A percentile compares a stretch with the other conserved stretches of the same genome.
These are phyloP conservation scores for Oncorhynchus mykiss DNA, from an alignment of 2,113 vertebrate species.

Conservation along the genomic window DNA sequence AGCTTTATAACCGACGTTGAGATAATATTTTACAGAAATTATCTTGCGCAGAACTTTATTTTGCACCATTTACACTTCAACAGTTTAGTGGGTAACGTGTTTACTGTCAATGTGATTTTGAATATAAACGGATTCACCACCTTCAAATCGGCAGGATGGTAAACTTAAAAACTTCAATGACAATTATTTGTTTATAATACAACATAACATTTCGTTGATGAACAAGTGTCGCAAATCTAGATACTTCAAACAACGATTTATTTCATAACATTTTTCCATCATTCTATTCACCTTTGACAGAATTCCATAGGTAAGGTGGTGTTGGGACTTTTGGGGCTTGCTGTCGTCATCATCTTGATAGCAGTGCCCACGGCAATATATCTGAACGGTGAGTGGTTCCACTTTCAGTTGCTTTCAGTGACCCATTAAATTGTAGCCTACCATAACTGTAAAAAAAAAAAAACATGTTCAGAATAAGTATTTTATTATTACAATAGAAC, in stretches of 20 bases:
- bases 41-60: conserved; percentile 5
- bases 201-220: neutral
- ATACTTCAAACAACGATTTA: neutral
- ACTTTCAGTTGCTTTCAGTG: neutral
- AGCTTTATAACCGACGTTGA: conserved; percentile 61
- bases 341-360: conserved; percentile 65
- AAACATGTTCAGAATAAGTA: no score
- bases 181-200: neutral
- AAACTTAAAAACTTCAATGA: neutral
- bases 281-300: conserved; percentile 39
- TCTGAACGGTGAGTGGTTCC: conserved; percentile 62
- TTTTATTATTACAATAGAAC: no score
- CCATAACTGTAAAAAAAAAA: neutral
- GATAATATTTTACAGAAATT: conserved; percentile 71
- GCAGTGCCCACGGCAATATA: conserved; percentile 69
- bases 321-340: conserved; percentile 57
- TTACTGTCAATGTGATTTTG: conserved; percentile 8
- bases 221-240: neutral
- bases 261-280: neutral
- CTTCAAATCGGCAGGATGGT: neutral
- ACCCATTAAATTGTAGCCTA: neutral
- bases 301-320: conserved; percentile 62
- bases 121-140: neutral
- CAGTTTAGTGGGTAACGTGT: neutral
- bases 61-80: neutral